A percentile compares a stretch with the other conserved stretches of the same genome.
Conservation (phyloP, 2,113 vertebrate genomes). For the Atherinomorus stipes region DNA sequence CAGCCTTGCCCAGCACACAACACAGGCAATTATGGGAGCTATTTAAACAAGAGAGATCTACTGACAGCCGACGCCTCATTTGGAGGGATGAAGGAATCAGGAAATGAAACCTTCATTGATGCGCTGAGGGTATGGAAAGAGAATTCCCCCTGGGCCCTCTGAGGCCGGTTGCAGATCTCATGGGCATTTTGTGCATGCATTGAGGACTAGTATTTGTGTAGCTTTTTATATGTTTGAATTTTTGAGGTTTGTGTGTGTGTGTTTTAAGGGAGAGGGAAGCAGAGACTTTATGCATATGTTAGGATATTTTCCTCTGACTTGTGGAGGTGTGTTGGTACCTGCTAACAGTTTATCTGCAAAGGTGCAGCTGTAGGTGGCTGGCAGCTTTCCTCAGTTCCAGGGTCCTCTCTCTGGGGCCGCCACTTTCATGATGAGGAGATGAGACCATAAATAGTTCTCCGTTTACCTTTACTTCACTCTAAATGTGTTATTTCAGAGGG, state of each 20-base stretch:
- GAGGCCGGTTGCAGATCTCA: conserved; percentile 54
- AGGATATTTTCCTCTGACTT: conserved; percentile 24
- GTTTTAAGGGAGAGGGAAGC: not conserved
- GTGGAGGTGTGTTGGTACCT: conserved; percentile 34
- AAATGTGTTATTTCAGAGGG: conserved; percentile 16
- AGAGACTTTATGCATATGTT: conserved; percentile 24
- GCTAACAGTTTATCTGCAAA: conserved; percentile 75
- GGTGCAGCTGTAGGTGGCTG: conserved; percentile 69
- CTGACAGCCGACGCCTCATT: conserved; percentile 81
- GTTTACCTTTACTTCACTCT: conserved; percentile 24
- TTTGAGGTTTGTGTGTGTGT: conserved; percentile 5
- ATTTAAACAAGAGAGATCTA: conserved; percentile 80
- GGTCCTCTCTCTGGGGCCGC: conserved; percentile 39
- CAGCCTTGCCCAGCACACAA: conserved; percentile 78
- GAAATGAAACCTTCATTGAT: conserved; percentile 81
- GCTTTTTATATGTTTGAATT: conserved; percentile 29
- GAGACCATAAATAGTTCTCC: conserved; percentile 21
- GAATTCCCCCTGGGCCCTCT: conserved; percentile 57
- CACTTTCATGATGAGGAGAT: conserved; percentile 64
- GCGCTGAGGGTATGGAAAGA: conserved; percentile 74
- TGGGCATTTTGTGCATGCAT: conserved; percentile 47
- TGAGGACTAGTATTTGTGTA: conserved; percentile 39
- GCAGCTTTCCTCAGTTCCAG: conserved; percentile 58
- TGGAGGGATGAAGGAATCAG: conserved; percentile 78
- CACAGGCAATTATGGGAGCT: conserved; percentile 81